A percentile compares a stretch with the other conserved stretches of the same genome.
These are phyloP conservation scores for Coreoperca whiteheadi DNA, from an alignment of 2,113 vertebrate species.

Conservation along the genomic window DNA sequence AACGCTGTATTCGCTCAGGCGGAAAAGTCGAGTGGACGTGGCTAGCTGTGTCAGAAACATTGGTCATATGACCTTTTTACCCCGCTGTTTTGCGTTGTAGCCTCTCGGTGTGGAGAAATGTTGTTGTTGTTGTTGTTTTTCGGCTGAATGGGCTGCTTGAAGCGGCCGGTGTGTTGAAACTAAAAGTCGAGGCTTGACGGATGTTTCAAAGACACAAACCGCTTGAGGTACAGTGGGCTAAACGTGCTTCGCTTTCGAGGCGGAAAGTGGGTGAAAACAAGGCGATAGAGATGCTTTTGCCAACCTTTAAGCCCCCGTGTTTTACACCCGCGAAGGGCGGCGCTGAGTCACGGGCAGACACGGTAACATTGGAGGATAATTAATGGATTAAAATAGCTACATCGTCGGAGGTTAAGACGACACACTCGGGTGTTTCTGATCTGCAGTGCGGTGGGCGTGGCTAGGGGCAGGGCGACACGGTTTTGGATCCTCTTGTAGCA, in stretches of 20 bases:
- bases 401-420: slow-evolving; percentile 36
- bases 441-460: slow-evolving; percentile 85
- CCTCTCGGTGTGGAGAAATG: slow-evolving; percentile 5
- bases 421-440: slow-evolving; percentile 72
- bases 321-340: not conserved
- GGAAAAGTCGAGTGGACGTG: slow-evolving; percentile 45
- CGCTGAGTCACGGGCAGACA: slow-evolving; percentile 43
- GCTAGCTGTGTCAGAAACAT: slow-evolving; percentile 25
- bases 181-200: slow-evolving; percentile 22
- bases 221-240: slow-evolving; percentile 38
- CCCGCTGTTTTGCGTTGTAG: not conserved
- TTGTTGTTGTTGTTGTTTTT: not conserved
- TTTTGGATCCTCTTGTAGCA: slow-evolving; percentile 65
- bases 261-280: slow-evolving; percentile 23
- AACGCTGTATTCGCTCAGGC: slow-evolving; percentile 22
- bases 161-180: slow-evolving; percentile 11
- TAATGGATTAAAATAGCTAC: slow-evolving; percentile 17
- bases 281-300: not conserved
- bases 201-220: slow-evolving; percentile 23
- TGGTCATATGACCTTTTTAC: not conserved
- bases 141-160: slow-evolving; percentile 25
- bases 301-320: not conserved
- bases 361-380: not conserved
- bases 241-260: slow-evolving; percentile 30
- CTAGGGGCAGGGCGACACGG: slow-evolving; percentile 54